These are phyloP conservation scores for Dasypus novemcinctus DNA, from an alignment of 2,113 vertebrate species.

Conservation along the genomic window DNA sequence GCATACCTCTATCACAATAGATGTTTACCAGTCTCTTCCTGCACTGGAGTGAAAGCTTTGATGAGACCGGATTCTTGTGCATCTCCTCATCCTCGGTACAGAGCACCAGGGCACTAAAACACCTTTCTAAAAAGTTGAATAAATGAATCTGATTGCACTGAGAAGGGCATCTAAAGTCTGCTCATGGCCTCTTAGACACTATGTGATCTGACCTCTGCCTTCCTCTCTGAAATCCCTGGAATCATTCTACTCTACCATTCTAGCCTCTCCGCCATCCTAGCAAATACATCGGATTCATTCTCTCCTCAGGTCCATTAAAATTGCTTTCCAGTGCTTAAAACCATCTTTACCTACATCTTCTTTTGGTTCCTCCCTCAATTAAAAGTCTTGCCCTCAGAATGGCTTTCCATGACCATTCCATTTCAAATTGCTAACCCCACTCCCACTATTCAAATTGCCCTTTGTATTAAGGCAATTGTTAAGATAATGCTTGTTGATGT, in stretches of 20 bases:
- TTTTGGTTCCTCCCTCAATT: background rate
- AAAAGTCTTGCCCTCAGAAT: background rate
- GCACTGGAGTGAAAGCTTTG: background rate
- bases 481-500: background rate
- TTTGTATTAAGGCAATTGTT: background rate
- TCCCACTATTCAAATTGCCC: background rate
- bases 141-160: background rate
- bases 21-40: background rate
- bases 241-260: background rate
- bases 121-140: background rate
- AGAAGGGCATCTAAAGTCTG: background rate
- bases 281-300: background rate
- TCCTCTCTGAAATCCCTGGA: background rate
- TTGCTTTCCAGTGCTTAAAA: background rate
- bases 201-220: background rate
- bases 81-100: background rate
- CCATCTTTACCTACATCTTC: background rate
- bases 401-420: background rate
- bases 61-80: background rate
- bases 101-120: background rate
- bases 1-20: background rate
- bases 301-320: background rate
- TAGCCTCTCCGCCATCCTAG: no score
- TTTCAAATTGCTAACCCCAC: background rate
- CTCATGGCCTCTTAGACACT: background rate